These are phyloP conservation scores for Ectobius pallidus DNA, from an alignment of 2,888 invertebrate species.

Conservation along the genomic window DNA sequence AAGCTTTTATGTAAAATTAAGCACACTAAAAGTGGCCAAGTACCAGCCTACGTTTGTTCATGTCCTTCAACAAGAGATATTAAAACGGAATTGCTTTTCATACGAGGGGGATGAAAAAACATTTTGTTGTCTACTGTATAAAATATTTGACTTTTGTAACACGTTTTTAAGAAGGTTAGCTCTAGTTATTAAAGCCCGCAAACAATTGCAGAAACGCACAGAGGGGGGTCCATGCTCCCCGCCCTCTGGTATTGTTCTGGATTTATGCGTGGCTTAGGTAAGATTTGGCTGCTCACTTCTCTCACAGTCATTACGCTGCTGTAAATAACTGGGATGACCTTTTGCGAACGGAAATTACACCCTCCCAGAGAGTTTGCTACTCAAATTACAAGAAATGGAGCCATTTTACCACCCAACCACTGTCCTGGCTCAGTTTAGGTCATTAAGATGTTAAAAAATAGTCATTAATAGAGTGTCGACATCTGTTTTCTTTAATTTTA, in stretches of 20 bases:
- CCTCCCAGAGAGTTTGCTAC: constrained; percentile 30
- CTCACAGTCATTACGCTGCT: constrained; percentile 2
- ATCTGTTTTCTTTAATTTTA: no score
- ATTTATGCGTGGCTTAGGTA: constrained; percentile 42
- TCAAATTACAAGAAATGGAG: constrained; percentile 12
- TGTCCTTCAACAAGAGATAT: constrained; percentile 22
- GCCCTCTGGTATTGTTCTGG: constrained; percentile 39
- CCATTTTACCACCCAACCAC: no score
- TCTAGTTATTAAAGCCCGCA: constrained; percentile 34
- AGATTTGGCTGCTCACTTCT: constrained; percentile 37
- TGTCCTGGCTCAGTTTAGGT: no score
- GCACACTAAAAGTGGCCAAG: not conserved
- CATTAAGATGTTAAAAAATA: no score
- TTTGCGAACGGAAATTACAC: constrained; percentile 43
- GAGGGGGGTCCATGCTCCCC: constrained; percentile 17
- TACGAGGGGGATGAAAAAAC: constrained; percentile 21
- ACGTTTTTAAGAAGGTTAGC: constrained; percentile 37
- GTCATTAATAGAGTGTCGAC: no score
- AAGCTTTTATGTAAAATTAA: constrained; percentile 2
- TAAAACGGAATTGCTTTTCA: constrained; percentile 23
- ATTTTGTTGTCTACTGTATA: constrained; percentile 37
- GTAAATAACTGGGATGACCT: constrained; percentile 42
- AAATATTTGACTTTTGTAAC: constrained; percentile 39
- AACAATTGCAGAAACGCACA: constrained; percentile 37
- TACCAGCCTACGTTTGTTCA: not conserved